Conservation (phyloP, 2,888 invertebrate species). For the Poecilobothrus nobilitatus region DNA sequence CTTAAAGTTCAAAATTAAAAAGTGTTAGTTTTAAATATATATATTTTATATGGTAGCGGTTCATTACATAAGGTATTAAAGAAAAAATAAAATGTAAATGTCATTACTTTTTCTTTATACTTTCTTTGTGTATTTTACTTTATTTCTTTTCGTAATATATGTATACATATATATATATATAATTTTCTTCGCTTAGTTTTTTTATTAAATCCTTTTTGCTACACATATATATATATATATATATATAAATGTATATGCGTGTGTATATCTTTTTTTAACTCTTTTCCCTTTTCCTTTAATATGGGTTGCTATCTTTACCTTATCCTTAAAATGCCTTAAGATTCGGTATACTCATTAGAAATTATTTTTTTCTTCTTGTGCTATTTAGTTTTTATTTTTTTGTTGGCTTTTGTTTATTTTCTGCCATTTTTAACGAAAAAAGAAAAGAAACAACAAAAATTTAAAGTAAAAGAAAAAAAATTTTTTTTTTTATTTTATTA, state of each 20-base stretch:
- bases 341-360: not conserved
- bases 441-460: not conserved
- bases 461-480: not conserved
- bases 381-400: not conserved
- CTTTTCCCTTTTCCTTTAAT: too few relatives aligned
- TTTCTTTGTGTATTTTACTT: too few relatives aligned
- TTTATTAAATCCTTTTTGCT: not conserved
- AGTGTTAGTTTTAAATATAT: too few relatives aligned
- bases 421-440: not conserved
- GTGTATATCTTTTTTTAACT: too few relatives aligned
- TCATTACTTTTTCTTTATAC: too few relatives aligned
- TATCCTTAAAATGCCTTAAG: not conserved
- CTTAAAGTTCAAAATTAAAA: too few relatives aligned
- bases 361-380: not conserved
- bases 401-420: not conserved
- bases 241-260: not conserved
- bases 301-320: too few relatives aligned
- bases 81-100: too few relatives aligned
- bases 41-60: too few relatives aligned
- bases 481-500: not conserved
- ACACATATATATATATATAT: not conserved
- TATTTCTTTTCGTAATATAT: too few relatives aligned
- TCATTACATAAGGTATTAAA: too few relatives aligned
- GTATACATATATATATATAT: too few relatives aligned
- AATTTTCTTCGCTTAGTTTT: not conserved